Evolutionary conservation across 2,113 vertebrate genomes (phyloP), one percentile per base, ranked within the genome.

Genomic region (Melanocharis versteri): DNA sequence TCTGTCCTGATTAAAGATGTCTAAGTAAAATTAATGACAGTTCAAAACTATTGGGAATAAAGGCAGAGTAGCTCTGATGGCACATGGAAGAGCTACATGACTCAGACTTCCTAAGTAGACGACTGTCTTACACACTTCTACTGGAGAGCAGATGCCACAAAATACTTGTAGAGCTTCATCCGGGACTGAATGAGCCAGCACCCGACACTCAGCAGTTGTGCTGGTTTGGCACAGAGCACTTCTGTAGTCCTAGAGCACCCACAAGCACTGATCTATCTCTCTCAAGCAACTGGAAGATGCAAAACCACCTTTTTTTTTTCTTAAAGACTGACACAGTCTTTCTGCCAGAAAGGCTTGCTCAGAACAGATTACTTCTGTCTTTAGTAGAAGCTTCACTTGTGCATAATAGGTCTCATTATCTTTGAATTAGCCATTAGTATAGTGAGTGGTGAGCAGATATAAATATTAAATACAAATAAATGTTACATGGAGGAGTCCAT

Each of bases 381-480:
- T 87, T 44, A n/a, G 7, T 47, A 81, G 51, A 78, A 44, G 5
- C 57, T 79, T 93, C 37, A 48, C 19, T 76, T 91, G 44, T 57
- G 45, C 19, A 11, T 89, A 80, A 42, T 42, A 80, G 27, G 12
- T 66, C n/a, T 93, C 81, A 42, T 66, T 92, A 66, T 79, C 31
- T 94, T 90, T 77, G 37, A 89, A 84, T 93, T 89, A 82, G 65
- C 72, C 48, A 20, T 81, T 81, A 62, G 47, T 68, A 28, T 69
- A 11, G 10, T 64, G 20, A 84, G 44, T 50, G 75, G 70, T 61
- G 16, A 87, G 37, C 48, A 85, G 69, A 69, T 93, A 53, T 22
- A 89, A 96, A 87, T 95, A 85, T 65, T 91, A 96, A 95, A 87
- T 82, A 80, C 58, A 77, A 73, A 50, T 84, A 65, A 87, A 70